phyloP scores from a whole-genome alignment of 2,888 invertebrate species.

The Epiblema foenella region DNA sequence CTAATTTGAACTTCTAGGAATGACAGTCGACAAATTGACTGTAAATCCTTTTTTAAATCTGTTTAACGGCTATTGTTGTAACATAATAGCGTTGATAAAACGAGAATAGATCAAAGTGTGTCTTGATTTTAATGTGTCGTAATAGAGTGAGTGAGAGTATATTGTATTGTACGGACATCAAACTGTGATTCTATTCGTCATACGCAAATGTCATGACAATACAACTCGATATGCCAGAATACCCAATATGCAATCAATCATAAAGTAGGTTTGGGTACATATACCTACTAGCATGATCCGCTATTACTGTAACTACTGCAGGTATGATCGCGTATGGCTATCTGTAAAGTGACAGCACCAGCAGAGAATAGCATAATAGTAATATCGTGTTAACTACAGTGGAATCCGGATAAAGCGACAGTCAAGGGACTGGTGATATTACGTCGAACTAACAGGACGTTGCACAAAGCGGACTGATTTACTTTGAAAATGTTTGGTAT shows the following conservation, averaged over 20 bases:
- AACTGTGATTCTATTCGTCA: background rate
- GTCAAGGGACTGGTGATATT: no score
- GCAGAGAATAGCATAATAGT: no score
- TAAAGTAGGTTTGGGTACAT: background rate
- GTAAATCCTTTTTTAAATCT: slow-evolving; percentile 24
- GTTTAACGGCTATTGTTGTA: slow-evolving; percentile 29
- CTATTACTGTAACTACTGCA: background rate
- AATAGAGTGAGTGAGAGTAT: no score
- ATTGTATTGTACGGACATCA: slow-evolving; percentile 11
- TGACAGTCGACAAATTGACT: slow-evolving; percentile 5
- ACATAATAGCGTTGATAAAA: slow-evolving; percentile 47
- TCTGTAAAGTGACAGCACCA: no score
- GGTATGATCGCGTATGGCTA: no score
- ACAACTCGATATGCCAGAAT: background rate
- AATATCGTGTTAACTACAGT: no score
- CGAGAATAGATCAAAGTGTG: slow-evolving; percentile 75
- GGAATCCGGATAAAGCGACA: no score
- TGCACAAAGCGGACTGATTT: no score
- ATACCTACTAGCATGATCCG: background rate
- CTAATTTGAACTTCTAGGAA: slow-evolving; percentile 10
- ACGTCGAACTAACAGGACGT: no score
- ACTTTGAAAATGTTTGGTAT: no score
- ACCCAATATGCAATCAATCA: background rate
- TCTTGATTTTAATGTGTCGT: slow-evolving; percentile 70
- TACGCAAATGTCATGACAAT: background rate